Conservation (phyloP, 2,888 invertebrate species). For the Athetis lepigone region DNA sequence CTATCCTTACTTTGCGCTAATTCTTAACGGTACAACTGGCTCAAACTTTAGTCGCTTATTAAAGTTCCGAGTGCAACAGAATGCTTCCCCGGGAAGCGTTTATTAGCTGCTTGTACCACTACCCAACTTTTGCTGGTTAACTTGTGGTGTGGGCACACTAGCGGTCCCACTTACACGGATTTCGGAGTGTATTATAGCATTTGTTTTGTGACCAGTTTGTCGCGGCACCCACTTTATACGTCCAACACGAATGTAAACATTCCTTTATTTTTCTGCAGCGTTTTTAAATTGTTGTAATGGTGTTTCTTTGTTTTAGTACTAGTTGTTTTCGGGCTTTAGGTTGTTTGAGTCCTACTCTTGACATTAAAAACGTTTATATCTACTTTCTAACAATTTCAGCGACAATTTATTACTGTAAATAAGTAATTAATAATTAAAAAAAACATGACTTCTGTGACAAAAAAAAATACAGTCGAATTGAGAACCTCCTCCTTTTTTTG, state of each 20-base stretch:
- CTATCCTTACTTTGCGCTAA: too few species aligned
- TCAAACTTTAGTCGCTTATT: constrained; percentile 10
- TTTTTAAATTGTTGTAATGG: constrained; percentile 23
- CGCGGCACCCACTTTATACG: constrained; percentile 24
- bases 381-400: too few species aligned
- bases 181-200: constrained; percentile 31
- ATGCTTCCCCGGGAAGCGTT: constrained; percentile 28
- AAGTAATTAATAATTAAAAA: too few species aligned
- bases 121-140: constrained; percentile 29
- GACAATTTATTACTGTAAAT: too few species aligned
- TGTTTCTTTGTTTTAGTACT: constrained; percentile 11
- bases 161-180: constrained; percentile 35
- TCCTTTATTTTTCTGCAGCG: constrained; percentile 17
- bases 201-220: constrained; percentile 41
- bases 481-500: too few species aligned
- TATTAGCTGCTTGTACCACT: constrained; percentile 43
- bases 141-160: constrained; percentile 27
- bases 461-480: too few species aligned
- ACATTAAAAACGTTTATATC: too few species aligned
- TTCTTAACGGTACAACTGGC: constrained; percentile 1
- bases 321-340: constrained; percentile 1
- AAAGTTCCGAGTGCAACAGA: constrained; percentile 29
- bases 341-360: too few species aligned
- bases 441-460: too few species aligned
- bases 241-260: constrained; percentile 3